These are phyloP conservation scores for Zaprionus camerounensis DNA, from an alignment of 1,140 invertebrate genomes.

Conservation along the genomic window DNA sequence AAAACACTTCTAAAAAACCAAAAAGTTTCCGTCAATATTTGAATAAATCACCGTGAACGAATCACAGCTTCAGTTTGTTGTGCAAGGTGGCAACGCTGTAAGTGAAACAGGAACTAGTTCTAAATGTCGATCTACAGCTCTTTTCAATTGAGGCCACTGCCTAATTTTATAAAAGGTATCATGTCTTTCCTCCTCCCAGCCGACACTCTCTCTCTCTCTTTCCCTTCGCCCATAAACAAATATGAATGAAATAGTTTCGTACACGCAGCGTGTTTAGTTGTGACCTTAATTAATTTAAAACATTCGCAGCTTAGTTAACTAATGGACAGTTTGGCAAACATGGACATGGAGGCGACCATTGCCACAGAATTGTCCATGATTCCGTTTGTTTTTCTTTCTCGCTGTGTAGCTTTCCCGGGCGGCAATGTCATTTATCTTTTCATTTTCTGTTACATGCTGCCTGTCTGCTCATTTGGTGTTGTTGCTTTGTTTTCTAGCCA, in stretches of 20 bases:
- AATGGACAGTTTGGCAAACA: slow-evolving; percentile 38
- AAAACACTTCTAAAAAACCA: slow-evolving; percentile 71
- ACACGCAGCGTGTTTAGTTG: slow-evolving; percentile 26
- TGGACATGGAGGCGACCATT: neutral
- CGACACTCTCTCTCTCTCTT: neutral
- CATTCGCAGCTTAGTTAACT: slow-evolving; percentile 38
- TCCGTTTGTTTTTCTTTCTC: slow-evolving; percentile 10
- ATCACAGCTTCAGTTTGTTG: neutral
- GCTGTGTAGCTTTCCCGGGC: neutral
- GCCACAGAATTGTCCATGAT: slow-evolving; percentile 25
- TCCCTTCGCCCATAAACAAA: slow-evolving; percentile 3
- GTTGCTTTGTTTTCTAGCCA: slow-evolving; percentile 23
- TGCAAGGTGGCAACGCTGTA: neutral
- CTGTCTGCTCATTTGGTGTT: slow-evolving; percentile 16
- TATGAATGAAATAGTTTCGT: slow-evolving; percentile 41
- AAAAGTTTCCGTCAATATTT: neutral
- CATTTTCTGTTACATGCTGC: slow-evolving; percentile 59
- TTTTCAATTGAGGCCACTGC: neutral
- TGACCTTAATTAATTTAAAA: slow-evolving; percentile 60
- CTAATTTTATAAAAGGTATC: slow-evolving; percentile 10
- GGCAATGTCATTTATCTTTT: slow-evolving; percentile 68
- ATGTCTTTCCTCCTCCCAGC: neutral
- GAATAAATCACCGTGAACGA: neutral
- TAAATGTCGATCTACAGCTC: neutral
- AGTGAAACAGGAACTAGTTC: neutral